Percentiles rank a stretch among this genome's conserved stretches.
These are phyloP conservation scores for Dryococelus australis DNA, from an alignment of 2,888 invertebrate genomes.

Conservation along the genomic window DNA sequence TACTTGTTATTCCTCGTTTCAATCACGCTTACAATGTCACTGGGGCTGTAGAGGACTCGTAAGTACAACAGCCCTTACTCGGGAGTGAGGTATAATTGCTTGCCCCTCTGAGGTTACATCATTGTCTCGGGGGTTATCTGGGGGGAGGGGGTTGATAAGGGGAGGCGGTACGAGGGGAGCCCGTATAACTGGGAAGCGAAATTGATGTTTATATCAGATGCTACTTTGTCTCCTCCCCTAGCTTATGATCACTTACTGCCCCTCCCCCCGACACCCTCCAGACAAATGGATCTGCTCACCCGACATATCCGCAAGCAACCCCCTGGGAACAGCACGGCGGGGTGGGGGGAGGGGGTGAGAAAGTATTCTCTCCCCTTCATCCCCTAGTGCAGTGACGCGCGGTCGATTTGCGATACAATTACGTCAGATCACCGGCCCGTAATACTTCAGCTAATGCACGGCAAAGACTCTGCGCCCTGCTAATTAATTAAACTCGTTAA, in stretches of 20 bases:
- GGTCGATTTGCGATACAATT: neutral
- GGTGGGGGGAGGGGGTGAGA: no score
- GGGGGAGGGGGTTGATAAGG: neutral
- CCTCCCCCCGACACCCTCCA: no score
- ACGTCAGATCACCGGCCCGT: neutral
- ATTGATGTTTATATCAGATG: constrained; percentile 29
- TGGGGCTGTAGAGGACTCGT: neutral
- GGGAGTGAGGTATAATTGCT: constrained; percentile 19
- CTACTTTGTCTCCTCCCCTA: constrained; percentile 13
- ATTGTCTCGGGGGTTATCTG: neutral
- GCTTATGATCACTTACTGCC: constrained; percentile 28
- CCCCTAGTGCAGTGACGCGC: neutral
- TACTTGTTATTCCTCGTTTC: no score
- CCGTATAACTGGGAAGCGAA: constrained; percentile 11
- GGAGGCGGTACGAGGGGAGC: no score
- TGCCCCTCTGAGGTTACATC: constrained; percentile 21
- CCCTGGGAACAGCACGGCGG: neutral
- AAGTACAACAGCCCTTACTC: neutral
- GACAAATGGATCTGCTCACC: constrained; percentile 3
- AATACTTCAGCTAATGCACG: neutral
- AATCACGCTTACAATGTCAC: neutral
- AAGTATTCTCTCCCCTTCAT: neutral
- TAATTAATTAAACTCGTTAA: constrained; percentile 2
- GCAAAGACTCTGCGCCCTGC: neutral
- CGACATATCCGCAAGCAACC: neutral